Conservation (phyloP, 2,113 vertebrate species). For the Blennius ocellaris region DNA sequence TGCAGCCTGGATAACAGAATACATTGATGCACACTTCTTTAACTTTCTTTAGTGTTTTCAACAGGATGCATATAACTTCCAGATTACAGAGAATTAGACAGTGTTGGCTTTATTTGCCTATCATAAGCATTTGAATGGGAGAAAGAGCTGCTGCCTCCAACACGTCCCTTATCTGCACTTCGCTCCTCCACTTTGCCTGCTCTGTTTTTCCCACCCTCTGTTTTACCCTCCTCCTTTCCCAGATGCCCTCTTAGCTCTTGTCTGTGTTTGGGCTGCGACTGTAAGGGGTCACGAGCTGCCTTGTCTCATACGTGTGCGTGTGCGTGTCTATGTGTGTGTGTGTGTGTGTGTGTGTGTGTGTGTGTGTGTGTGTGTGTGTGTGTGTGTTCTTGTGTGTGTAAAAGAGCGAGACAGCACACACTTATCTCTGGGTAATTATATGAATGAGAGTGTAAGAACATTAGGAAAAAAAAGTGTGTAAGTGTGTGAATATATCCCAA, state of each 20-base stretch:
- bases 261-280: slow-evolving; percentile 80
- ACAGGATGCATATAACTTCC: slow-evolving; percentile 30
- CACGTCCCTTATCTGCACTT: slow-evolving; percentile 36
- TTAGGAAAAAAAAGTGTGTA: slow-evolving; percentile 41
- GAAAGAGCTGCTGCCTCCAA: slow-evolving; percentile 36
- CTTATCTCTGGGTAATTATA: slow-evolving; percentile 55
- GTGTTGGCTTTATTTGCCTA: slow-evolving; percentile 44
- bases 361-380: slow-evolving; percentile 35
- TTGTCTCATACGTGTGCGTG: slow-evolving; percentile 73
- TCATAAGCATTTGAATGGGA: slow-evolving; percentile 54
- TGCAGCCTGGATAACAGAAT: no score
- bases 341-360: slow-evolving; percentile 37
- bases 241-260: slow-evolving; percentile 72
- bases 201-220: slow-evolving; percentile 62
- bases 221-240: slow-evolving; percentile 44
- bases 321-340: slow-evolving; percentile 33
- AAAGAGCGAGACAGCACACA: slow-evolving; percentile 18
- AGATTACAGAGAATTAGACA: slow-evolving; percentile 52
- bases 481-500: slow-evolving; percentile 71
- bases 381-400: slow-evolving; percentile 24
- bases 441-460: slow-evolving; percentile 58
- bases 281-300: slow-evolving; percentile 77
- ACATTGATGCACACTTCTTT: no score
- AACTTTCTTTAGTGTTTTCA: neutral
- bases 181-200: slow-evolving; percentile 38